phyloP scores from a whole-genome alignment of 2,888 invertebrate genomes.

The Ophioninae sp. region DNA sequence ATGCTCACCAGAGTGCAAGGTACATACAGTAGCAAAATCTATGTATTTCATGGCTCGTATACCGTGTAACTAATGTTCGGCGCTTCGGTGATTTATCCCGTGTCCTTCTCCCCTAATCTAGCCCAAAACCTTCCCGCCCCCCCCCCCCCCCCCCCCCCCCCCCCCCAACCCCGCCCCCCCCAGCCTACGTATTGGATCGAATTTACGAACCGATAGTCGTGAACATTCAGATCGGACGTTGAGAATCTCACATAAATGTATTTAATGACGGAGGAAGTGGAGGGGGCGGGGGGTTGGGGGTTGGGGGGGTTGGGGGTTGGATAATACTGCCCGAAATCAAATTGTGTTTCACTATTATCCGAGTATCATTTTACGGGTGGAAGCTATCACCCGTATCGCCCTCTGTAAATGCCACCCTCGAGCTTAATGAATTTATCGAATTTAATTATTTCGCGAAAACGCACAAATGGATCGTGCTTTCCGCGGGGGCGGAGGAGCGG shows the following conservation, averaged over 20 bases:
- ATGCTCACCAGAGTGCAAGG: background rate
- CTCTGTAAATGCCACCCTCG: too few relatives aligned
- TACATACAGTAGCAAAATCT: slow-evolving; percentile 53
- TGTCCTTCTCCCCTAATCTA: too few relatives aligned
- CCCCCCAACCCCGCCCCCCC: too few relatives aligned
- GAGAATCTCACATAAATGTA: slow-evolving; percentile 25
- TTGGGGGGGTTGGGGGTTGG: slow-evolving; percentile 35
- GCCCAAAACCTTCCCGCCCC: too few relatives aligned
- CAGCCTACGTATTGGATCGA: slow-evolving; percentile 33
- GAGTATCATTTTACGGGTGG: too few relatives aligned
- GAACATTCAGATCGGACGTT: slow-evolving; percentile 17
- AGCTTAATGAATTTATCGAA: background rate
- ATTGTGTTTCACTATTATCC: background rate
- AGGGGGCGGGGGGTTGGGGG: too few relatives aligned
- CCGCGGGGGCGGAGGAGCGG: too few relatives aligned
- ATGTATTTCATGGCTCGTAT: slow-evolving; percentile 77
- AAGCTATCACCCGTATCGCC: too few relatives aligned
- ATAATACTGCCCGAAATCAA: background rate
- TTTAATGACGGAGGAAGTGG: slow-evolving; percentile 21
- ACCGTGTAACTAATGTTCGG: slow-evolving; percentile 77
- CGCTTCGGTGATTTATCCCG: slow-evolving; percentile 77
- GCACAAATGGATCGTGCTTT: background rate
- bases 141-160: background rate
- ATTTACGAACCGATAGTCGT: slow-evolving; percentile 24
- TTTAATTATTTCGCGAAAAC: background rate